Base-by-base conservation (phyloP, 1,140 invertebrate genomes). In the Pachypsylla venusta region DNA sequence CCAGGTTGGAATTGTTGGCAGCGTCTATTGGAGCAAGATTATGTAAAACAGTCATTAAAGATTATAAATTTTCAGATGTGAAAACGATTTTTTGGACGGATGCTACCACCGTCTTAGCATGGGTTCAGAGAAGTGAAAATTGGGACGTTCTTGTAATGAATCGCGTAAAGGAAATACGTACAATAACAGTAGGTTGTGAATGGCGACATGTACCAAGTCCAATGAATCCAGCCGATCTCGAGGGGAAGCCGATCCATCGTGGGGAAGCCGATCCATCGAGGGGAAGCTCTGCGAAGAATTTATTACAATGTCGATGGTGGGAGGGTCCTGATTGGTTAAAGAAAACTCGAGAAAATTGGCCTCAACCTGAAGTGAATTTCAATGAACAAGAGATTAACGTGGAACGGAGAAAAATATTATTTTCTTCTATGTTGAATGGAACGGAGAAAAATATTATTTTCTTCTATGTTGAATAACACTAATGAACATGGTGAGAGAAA, bases 31-130 rank as follows among this genome's bases (percentile, higher is more conserved):
- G 56, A 4, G 35, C 30, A 12, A 48, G 10, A 53, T 40, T 58
- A 24, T 19, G 14, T 40, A 20, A 39, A 7, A 39, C 30, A 20
- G 30, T 57, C 3, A 26, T 16, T 5, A 26, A 57, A 13, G 25
- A 19, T 12, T 57, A 25, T 14, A 22, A 40, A 10, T 12, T 57
- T 5, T 16, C 26, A 39, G 26, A 12, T 7, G 25, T 12, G 30
- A 57, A 40, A 35, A n/a, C 30, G n/a, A 16, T 40, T 4, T 57
- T 57, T 19, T 57, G 56, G 56, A 57, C 56, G 19, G 56, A 57
- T 57, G 19, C 56, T 5, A 25, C 56, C 27, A 57, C 56, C 13
- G 56, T 57, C 28, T 24, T 57, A 28, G 56, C 56, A 7, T 57
- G 56, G 56, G 28, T 57, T 53, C 26, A 57, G 27, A 42, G 30